Conservation (phyloP, 2,113 vertebrate species). For the Motacilla tschutschensis region DNA sequence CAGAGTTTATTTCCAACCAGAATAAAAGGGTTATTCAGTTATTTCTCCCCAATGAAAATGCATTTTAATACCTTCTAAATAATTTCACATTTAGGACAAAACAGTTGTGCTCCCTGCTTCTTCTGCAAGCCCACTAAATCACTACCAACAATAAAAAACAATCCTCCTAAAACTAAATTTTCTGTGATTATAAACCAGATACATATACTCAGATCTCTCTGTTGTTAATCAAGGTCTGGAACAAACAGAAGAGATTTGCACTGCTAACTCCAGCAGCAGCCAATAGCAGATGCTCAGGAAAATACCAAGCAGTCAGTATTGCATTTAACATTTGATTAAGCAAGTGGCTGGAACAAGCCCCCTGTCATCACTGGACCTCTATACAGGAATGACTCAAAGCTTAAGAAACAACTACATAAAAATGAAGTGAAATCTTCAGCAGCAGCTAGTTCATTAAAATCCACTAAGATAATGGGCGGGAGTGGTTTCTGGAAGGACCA, state of each 20-base stretch:
- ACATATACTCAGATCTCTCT: background rate
- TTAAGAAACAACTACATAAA: background rate
- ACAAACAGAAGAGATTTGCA: background rate
- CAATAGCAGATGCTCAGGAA: background rate
- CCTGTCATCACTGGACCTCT: background rate
- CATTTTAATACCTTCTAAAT: background rate
- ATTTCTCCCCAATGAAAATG: background rate
- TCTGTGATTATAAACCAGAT: background rate
- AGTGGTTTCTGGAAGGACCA: background rate
- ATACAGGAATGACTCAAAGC: background rate
- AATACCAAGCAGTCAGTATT: background rate
- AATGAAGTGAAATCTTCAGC: background rate
- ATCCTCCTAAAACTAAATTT: background rate
- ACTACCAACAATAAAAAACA: background rate
- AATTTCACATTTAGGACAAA: background rate
- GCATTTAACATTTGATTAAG: background rate
- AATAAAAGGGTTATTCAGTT: background rate
- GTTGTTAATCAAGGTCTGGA: background rate
- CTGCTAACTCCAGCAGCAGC: background rate
- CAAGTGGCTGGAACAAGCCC: background rate
- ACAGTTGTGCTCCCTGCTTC: rapidly evolving
- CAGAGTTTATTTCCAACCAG: background rate
- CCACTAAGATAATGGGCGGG: background rate
- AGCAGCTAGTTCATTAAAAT: background rate
- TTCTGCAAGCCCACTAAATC: background rate